Conservation (phyloP, 2,888 invertebrate genomes). For the Deilephila porcellus region DNA sequence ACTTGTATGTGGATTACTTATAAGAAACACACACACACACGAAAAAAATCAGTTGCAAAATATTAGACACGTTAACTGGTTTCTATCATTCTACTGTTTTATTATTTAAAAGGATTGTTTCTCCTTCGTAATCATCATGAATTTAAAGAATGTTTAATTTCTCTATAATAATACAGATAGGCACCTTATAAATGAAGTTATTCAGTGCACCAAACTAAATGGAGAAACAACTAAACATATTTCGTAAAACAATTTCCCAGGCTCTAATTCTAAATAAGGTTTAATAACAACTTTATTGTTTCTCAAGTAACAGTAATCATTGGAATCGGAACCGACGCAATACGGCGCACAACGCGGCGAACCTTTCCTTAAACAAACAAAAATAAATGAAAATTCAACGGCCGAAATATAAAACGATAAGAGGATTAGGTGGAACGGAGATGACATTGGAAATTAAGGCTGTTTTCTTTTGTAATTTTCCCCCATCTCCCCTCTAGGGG, state of each 20-base stretch:
- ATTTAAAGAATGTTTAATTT: too few species aligned
- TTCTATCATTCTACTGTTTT: too few species aligned
- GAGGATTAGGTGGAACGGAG: constrained; percentile 84
- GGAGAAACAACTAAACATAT: too few species aligned
- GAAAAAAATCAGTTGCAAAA: too few species aligned
- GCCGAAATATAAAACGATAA: constrained; percentile 84
- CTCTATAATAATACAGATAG: too few species aligned
- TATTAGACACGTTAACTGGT: too few species aligned
- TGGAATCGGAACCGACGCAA: constrained; percentile 63
- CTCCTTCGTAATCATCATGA: too few species aligned
- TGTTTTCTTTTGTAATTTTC: constrained; percentile 85
- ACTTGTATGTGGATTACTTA: too few species aligned
- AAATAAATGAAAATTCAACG: constrained; percentile 84
- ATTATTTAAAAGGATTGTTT: too few species aligned
- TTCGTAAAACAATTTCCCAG: constrained; percentile 8
- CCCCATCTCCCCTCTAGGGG: constrained; percentile 74
- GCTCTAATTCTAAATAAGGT: constrained; percentile 27
- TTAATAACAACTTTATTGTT: constrained; percentile 30
- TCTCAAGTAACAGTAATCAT: constrained; percentile 42
- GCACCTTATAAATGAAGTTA: too few species aligned
- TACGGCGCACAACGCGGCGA: constrained; percentile 45
- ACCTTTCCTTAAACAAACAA: constrained; percentile 82
- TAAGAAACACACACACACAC: too few species aligned
- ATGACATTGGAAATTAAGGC: constrained; percentile 85
- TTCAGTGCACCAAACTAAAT: too few species aligned